Percentiles rank a stretch among this genome's conserved stretches.
These are phyloP conservation scores for Melieria omissa DNA, from an alignment of 2,888 invertebrate genomes.

Conservation along the genomic window DNA sequence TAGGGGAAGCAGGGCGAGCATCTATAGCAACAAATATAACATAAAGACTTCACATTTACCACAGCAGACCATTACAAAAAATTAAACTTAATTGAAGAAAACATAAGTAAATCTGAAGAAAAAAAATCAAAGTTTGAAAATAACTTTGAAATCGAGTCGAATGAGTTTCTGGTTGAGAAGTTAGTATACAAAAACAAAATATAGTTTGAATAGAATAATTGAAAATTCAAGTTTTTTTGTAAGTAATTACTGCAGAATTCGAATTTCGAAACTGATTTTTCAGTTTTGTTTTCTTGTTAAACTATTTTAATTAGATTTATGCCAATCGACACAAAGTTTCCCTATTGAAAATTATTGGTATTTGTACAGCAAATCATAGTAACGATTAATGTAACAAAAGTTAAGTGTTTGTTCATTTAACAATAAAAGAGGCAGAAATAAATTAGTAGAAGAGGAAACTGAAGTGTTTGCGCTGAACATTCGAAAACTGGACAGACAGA, in stretches of 20 bases:
- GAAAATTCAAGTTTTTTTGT: too few relatives aligned
- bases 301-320: too few relatives aligned
- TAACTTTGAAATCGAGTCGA: conserved; percentile 30
- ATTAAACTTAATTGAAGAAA: conserved; percentile 34
- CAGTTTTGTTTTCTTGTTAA: too few relatives aligned
- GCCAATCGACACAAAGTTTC: not conserved
- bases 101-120: conserved; percentile 34
- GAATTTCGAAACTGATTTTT: too few relatives aligned
- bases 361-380: conserved; percentile 18
- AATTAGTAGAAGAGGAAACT: conserved; percentile 11
- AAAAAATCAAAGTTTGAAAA: conserved; percentile 39
- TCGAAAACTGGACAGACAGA: conserved; percentile 17
- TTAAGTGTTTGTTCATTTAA: conserved; percentile 6
- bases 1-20: conserved; percentile 90
- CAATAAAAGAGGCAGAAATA: conserved; percentile 11
- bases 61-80: conserved; percentile 68
- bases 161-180: conserved; percentile 27
- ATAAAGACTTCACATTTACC: conserved; percentile 70
- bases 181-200: conserved; percentile 22
- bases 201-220: not conserved
- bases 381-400: conserved; percentile 42
- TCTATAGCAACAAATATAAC: conserved; percentile 94
- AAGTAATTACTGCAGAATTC: too few relatives aligned
- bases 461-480: not conserved
- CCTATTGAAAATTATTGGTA: too few relatives aligned